Evolutionary conservation across 2,888 invertebrate genomes (phyloP), one percentile per base, ranked within the genome.

Genomic region (Chironomus tentans): DNA sequence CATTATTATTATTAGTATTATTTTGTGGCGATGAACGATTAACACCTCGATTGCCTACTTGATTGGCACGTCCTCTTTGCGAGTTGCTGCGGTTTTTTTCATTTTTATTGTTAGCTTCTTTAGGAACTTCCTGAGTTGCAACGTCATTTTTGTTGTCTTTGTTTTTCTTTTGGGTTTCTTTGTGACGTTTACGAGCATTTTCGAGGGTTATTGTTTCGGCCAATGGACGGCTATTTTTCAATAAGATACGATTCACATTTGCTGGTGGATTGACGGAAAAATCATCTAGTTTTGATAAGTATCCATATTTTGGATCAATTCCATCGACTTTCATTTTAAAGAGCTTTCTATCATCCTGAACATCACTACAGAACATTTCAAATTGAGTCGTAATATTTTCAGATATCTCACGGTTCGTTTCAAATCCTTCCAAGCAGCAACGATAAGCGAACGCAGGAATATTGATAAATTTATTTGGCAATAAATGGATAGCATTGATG

Each of bases 371-470:
- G 38, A 72, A 72, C 15, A 72, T 72, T 28, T 72, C 72, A 62
- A 72, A 72, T 46, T 72, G 72, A n/a, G 72, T 72, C 3, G 15
- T 61, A n/a, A 72, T 72, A 46, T 72, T 72, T 38, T 72, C 72
- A 15, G 61, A 62, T 4, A 72, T 38, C 21, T 72, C 72, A 15
- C n/a, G 38, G 13, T 10, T 62, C 12, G 56, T 15, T n/a, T 72
- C 61, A 21, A 72, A 72, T 15, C 72, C 72, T 12, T 24, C 18
- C 10, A 72, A 21, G 7, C 28, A 72, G 13, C 56, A 50, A 4
- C 38, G 24, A 38, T 38, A 38, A 21, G 72, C 72, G n/a, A 61
- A 61, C 4, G 46, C 12, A 4, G 72, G 72, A 5, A n/a, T 18
- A 12, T 38, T 12, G 4, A 72, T 4, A 46, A 72, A 72, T 12